These are phyloP conservation scores for Troides oblongomaculatus DNA, from an alignment of 2,888 invertebrate genomes.

Conservation along the genomic window DNA sequence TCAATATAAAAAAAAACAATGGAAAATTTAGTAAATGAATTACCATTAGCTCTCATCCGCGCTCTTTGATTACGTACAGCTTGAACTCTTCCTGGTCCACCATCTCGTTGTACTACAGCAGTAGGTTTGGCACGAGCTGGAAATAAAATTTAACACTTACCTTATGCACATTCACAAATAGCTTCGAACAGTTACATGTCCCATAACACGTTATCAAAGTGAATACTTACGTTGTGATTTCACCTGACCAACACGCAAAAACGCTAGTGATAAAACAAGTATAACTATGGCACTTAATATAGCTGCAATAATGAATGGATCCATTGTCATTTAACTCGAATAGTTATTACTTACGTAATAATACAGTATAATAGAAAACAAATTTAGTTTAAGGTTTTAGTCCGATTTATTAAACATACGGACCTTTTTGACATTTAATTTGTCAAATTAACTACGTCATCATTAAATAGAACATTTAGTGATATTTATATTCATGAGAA, in stretches of 20 bases:
- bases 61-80: slow-evolving; percentile 86
- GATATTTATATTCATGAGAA: neutral
- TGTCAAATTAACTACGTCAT: slow-evolving; percentile 6
- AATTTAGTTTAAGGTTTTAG: neutral
- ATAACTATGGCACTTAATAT: slow-evolving; percentile 66
- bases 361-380: neutral
- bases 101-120: slow-evolving; percentile 70
- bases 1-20: neutral
- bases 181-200: neutral
- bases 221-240: slow-evolving; percentile 55
- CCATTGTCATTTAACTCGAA: slow-evolving; percentile 47
- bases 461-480: neutral
- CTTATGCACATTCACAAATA: neutral
- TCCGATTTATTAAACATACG: slow-evolving; percentile 12
- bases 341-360: too few relatives aligned
- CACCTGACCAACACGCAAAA: slow-evolving; percentile 56
- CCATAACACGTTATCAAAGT: neutral
- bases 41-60: slow-evolving; percentile 81
- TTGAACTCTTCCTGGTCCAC: slow-evolving; percentile 84
- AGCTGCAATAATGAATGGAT: slow-evolving; percentile 70
- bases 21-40: slow-evolving; percentile 18
- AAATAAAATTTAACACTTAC: slow-evolving; percentile 25
- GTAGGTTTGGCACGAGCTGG: slow-evolving; percentile 60
- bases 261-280: slow-evolving; percentile 56
- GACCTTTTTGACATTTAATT: slow-evolving; percentile 6